Percentiles rank a stretch among this genome's conserved stretches.
These are phyloP conservation scores for Cyphomyrus discorhynchus DNA, from an alignment of 2,113 vertebrate genomes.

Conservation along the genomic window DNA sequence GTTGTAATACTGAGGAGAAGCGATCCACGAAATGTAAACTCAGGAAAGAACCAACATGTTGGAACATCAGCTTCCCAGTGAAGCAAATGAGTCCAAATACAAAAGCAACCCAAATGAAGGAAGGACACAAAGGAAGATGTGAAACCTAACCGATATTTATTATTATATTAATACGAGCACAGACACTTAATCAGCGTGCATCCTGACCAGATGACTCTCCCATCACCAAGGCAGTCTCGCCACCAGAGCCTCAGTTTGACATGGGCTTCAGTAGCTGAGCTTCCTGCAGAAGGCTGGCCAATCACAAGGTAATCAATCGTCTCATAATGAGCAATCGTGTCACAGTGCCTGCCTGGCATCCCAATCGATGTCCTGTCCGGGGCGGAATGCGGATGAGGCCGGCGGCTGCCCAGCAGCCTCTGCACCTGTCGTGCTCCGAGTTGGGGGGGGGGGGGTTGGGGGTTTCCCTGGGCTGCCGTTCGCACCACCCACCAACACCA, in stretches of 20 bases:
- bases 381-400: conserved; percentile 41
- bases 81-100: not conserved
- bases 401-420: not conserved
- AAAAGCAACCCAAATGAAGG: not conserved
- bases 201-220: not conserved
- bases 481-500: not conserved
- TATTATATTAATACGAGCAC: not conserved
- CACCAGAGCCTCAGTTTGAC: conserved; percentile 12
- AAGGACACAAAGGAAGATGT: not conserved
- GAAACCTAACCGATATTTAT: not conserved
- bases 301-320: conserved; percentile 57
- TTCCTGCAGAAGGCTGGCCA: conserved; percentile 23
- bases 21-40: not conserved
- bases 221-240: not conserved
- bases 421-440: not conserved
- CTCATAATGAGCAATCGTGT: conserved; percentile 58
- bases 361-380: conserved; percentile 49
- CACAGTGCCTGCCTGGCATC: conserved; percentile 34
- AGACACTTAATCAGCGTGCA: not conserved
- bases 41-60: not conserved
- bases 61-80: not conserved
- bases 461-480: not conserved
- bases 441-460: not conserved
- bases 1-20: not conserved
- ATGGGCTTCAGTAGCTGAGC: conserved; percentile 1